phyloP scores from a whole-genome alignment of 2,888 invertebrate species.

The Drosophila mulleri region DNA sequence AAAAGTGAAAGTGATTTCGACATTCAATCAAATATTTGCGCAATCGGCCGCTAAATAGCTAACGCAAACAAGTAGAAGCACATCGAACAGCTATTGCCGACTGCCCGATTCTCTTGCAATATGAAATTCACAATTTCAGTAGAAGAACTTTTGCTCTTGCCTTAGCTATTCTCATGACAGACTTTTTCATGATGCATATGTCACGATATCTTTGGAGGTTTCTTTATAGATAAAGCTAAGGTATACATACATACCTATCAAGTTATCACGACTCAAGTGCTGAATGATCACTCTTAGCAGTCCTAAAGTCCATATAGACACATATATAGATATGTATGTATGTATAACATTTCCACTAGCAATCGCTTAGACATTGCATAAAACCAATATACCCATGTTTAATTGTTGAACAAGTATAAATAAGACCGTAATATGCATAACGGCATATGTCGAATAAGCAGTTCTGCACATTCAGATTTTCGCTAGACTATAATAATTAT shows the following conservation, averaged over 20 bases:
- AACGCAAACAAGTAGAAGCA: neutral
- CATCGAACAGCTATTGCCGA: neutral
- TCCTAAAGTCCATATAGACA: too few species aligned
- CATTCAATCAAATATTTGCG: conserved; percentile 27
- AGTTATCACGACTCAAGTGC: neutral
- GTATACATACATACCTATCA: neutral
- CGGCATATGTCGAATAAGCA: neutral
- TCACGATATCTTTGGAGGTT: neutral
- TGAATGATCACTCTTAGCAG: neutral
- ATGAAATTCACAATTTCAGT: neutral
- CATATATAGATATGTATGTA: too few species aligned
- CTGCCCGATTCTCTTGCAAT: neutral
- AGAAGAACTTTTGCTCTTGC: neutral
- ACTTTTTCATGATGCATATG: neutral
- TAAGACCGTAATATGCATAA: neutral
- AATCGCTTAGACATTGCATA: neutral
- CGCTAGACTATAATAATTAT: neutral
- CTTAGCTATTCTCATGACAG: neutral
- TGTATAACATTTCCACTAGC: neutral
- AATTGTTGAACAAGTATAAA: neutral
- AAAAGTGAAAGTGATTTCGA: conserved; percentile 59
- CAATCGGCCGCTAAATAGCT: conserved; percentile 17
- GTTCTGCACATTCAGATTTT: neutral
- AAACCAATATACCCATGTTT: neutral
- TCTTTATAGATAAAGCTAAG: neutral